Conservation (phyloP, 1,140 invertebrate species). For the Oncopeltus fasciatus region DNA sequence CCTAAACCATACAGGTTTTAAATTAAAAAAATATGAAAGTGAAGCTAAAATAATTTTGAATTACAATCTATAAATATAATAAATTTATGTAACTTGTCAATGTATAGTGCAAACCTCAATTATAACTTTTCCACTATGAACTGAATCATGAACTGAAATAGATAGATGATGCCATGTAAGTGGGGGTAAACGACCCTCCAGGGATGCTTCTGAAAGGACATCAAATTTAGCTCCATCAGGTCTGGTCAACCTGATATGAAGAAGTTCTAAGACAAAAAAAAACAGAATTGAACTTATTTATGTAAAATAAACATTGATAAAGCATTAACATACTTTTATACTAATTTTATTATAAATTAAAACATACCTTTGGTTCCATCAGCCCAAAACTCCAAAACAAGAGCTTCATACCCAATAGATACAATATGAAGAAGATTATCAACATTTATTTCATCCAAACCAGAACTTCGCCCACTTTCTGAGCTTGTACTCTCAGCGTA, state of each 20-base stretch:
- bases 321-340: too few species aligned
- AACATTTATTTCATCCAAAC: constrained; percentile 9
- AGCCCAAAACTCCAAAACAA: constrained; percentile 27
- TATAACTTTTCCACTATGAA: constrained; percentile 40
- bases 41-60: too few species aligned
- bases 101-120: constrained; percentile 26
- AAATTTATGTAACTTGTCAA: too few species aligned
- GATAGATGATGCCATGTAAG: constrained; percentile 43
- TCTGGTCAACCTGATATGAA: constrained; percentile 33
- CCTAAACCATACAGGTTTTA: constrained; percentile 31
- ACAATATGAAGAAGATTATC: constrained; percentile 34
- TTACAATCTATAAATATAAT: too few species aligned
- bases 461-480: constrained; percentile 12
- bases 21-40: too few species aligned
- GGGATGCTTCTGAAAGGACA: constrained; percentile 36
- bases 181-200: constrained; percentile 34
- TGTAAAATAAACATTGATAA: too few species aligned
- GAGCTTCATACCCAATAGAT: constrained; percentile 38
- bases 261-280: constrained; percentile 11
- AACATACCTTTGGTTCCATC: constrained; percentile 22
- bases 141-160: constrained; percentile 41
- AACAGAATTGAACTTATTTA: background rate
- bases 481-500: constrained; percentile 15
- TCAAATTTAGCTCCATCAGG: constrained; percentile 39
- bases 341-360: too few species aligned